Base-by-base conservation (phyloP, 2,888 invertebrate species). In the Sericinus montela region DNA sequence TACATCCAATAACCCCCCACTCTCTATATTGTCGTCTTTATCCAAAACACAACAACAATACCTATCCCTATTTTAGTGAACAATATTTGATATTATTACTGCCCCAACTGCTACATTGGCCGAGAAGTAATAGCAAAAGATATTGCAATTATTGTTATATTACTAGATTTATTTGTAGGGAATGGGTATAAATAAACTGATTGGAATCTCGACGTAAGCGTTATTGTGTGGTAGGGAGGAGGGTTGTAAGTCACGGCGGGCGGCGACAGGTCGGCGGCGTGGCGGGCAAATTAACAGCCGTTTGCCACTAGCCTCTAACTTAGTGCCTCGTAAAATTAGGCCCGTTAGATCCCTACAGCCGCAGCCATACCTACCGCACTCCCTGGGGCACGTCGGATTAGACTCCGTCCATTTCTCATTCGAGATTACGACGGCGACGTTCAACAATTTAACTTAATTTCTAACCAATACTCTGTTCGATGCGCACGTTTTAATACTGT, bases 261-360 rank as follows among this genome's bases (percentile, higher is more conserved):
- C 76, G 85, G 75, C 76, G 87, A 86, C 86, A 81, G 79, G 71
- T 66, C 75, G 77, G 68, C 76, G 78, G 60, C 62, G 58, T 67
- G 75, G 73, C 72, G 76, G 74, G 73, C 83, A 84, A 87, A 86
- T 87, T 87, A 87, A 85, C 87, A 85, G 79, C 69, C 79, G 78
- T 72, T 82, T 79, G 79, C 79, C 80, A 72, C 80, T 80, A 77
- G 75, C 74, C 75, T 77, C 79, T 80, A 80, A 86, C 80, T 86
- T 85, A 86, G 81, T 80, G 75, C 82, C 84, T 87, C 87, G 77
- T 86, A 84, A 87, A 86, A 87, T 86, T 84, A 85, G 83, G 73
- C 80, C 79, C 74, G 76, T 79, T 80, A 80, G 73, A 75, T 73
- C 83, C 75, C 79, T 80, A 71, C 60, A 66, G 76, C 71, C 75